Conservation (phyloP, 2,888 invertebrate genomes). For the Tanytarsus gracilentus region DNA sequence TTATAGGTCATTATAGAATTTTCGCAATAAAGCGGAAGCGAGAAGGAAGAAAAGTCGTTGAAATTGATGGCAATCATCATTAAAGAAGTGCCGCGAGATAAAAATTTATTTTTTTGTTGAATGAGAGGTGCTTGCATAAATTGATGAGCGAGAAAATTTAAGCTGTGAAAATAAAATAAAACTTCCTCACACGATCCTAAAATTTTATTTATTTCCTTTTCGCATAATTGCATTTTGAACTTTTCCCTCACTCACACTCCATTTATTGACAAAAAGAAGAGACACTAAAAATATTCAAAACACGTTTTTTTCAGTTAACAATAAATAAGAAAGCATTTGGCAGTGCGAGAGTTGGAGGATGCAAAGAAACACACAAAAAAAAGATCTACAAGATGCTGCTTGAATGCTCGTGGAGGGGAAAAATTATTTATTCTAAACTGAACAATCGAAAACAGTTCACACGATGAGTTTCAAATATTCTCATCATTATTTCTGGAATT, state of each 20-base stretch:
- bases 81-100: too few relatives aligned
- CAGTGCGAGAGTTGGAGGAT: background rate
- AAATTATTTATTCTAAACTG: conserved; percentile 24
- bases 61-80: too few relatives aligned
- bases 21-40: too few relatives aligned
- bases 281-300: conserved; percentile 23
- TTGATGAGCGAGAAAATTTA: too few relatives aligned
- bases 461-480: background rate
- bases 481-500: conserved; percentile 3
- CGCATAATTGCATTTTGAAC: too few relatives aligned
- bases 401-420: conserved; percentile 5
- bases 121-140: too few relatives aligned
- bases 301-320: conserved; percentile 29
- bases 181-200: too few relatives aligned
- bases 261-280: background rate
- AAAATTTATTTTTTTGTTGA: too few relatives aligned
- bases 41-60: too few relatives aligned
- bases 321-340: conserved; percentile 28
- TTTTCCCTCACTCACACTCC: background rate
- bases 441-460: conserved; percentile 13
- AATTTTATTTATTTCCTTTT: too few relatives aligned
- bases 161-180: too few relatives aligned
- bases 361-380: background rate
- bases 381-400: background rate
- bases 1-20: too few relatives aligned